Percentiles rank a stretch among this genome's conserved stretches.
phyloP scores from a whole-genome alignment of 2,113 vertebrate genomes.

The Oncorhynchus keta region DNA sequence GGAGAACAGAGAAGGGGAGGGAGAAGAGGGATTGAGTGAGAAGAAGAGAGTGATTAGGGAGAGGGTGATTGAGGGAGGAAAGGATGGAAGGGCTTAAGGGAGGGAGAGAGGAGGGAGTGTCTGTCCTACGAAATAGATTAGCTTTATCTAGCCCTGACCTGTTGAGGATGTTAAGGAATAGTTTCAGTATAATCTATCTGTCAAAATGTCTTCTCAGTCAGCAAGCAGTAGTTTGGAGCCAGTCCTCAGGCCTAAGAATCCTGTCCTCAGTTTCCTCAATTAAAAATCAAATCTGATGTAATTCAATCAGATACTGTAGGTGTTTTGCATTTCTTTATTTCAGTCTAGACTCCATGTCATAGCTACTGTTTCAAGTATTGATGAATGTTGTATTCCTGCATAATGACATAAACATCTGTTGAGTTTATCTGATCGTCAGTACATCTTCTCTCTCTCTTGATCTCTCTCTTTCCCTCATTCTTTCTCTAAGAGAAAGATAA shows the following conservation, averaged over 20 bases:
- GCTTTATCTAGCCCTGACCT: slow-evolving; percentile 52
- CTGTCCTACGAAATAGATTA: slow-evolving; percentile 37
- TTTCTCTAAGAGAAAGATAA: slow-evolving; percentile 19
- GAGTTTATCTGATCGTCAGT: slow-evolving; percentile 42
- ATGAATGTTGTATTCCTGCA: slow-evolving; percentile 51
- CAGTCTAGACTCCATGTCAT: slow-evolving; percentile 33
- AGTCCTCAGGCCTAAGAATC: too few relatives aligned
- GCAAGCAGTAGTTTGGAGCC: slow-evolving; percentile 24
- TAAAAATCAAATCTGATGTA: too few relatives aligned
- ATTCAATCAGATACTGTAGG: too few relatives aligned
- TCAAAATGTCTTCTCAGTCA: slow-evolving; percentile 33
- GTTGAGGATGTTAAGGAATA: slow-evolving; percentile 50
- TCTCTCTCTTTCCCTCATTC: neutral
- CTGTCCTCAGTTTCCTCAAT: too few relatives aligned
- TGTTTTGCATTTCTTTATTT: too few relatives aligned
- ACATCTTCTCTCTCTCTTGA: neutral
- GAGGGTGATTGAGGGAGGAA: neutral
- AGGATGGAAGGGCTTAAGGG: neutral
- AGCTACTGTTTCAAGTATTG: slow-evolving; percentile 41
- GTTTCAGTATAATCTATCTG: slow-evolving; percentile 29
- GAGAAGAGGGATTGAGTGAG: neutral
- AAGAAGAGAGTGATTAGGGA: neutral
- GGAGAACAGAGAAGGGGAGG: slow-evolving; percentile 11
- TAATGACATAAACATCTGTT: slow-evolving; percentile 53
- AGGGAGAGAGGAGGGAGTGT: neutral